Evolutionary conservation across 2,113 vertebrate genomes (phyloP), one percentile per base, ranked within the genome.

Genomic region (Archilochus colubris): DNA sequence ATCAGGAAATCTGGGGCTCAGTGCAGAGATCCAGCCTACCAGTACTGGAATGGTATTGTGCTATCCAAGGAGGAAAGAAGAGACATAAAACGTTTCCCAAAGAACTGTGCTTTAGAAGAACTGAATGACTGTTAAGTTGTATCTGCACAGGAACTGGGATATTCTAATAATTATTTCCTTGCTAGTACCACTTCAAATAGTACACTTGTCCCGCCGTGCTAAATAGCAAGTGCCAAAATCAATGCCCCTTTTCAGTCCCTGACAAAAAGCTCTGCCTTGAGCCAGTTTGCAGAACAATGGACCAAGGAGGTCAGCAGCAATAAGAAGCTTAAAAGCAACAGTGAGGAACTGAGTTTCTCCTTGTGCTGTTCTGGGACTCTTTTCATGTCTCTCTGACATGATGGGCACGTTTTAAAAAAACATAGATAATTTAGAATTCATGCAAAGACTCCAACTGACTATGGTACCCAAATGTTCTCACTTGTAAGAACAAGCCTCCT

Each of bases 301-400:
- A 78, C 75, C 66, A 74, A 88, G 31, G 62, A 95, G 67, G 92
- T 93, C 93, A 96, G 70, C 44, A 90, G 66, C 31, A 96, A 51
- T 62, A 88, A 93, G 72, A 88, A 57, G 64, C 81, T 95, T 94
- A 91, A 94, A 95, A 95, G 92, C 69, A 95, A 87, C 59, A 76
- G 48, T 44, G 27, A 89, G 69, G 48, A 76, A 33, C 9, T 38
- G 77, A 89, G 57, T 85, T 93, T 89, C 48, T 80, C 27, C 43
- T 93, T 67, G 30, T 21, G 50, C 54, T 86, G 31, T 87, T 77
- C 70, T 92, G 25, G 8, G 14, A 86, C 50, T 40, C 28, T 59
- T 88, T 89, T 89, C 38, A 33, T 12, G 5, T 69, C 33, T 88
- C 18, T 30, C 50, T 88, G 84, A 74, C n/a, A 44, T 28, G 66